Evolutionary conservation across 2,113 vertebrate species (phyloP).

Genomic region (Erythrolamprus reginae): DNA sequence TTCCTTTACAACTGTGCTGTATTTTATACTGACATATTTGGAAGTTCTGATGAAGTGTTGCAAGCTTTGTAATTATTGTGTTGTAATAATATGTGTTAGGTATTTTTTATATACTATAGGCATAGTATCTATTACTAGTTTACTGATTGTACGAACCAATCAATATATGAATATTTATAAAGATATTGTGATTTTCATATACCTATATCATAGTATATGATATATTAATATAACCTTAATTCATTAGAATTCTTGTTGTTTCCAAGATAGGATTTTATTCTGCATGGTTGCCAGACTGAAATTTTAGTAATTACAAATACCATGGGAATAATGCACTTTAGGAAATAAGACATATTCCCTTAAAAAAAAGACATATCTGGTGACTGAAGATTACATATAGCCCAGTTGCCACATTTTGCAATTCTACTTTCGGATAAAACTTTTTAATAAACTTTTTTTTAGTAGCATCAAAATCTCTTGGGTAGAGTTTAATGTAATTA

Average conservation of each 20-base stretch:
- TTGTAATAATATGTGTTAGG: background rate
- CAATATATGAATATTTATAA: background rate
- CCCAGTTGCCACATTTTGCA: background rate
- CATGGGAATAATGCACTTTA: background rate
- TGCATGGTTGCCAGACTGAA: background rate
- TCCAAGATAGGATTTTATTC: background rate
- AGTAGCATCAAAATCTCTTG: background rate
- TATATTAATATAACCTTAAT: too few species aligned
- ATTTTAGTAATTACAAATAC: background rate
- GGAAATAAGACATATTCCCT: background rate
- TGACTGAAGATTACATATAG: background rate
- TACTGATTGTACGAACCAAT: background rate
- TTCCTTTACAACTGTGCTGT: constrained; percentile 8
- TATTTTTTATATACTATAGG: background rate
- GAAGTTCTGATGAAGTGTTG: background rate
- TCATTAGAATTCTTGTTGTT: background rate
- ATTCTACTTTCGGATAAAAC: background rate
- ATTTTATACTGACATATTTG: background rate
- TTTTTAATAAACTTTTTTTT: too few species aligned
- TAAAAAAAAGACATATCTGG: constrained; percentile 10
- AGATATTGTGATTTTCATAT: background rate
- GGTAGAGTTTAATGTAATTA: background rate
- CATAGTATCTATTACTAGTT: background rate
- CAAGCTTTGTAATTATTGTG: background rate
- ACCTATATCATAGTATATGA: background rate